Percentiles rank a stretch among this genome's conserved stretches.
These are phyloP conservation scores for Bursaphelenchus okinawaensis DNA, from an alignment of 2,888 invertebrate genomes.

Conservation along the genomic window DNA sequence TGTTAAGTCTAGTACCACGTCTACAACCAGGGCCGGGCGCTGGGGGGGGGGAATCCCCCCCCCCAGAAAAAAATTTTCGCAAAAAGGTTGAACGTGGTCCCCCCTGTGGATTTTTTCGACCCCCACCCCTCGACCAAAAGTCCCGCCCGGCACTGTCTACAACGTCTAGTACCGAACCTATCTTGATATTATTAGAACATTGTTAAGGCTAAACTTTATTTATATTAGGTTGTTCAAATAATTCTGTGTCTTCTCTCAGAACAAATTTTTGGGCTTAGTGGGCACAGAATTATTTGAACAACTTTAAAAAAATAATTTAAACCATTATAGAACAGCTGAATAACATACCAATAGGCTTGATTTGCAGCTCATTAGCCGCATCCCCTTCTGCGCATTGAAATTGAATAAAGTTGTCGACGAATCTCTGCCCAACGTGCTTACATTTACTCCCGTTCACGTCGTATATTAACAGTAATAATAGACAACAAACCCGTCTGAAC, in stretches of 20 bases:
- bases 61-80: too few relatives aligned
- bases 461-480: slow-evolving; percentile 1
- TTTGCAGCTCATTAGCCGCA: not conserved
- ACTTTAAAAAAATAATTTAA: not conserved
- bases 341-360: slow-evolving; percentile 14
- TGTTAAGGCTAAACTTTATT: too few relatives aligned
- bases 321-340: not conserved
- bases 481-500: not conserved
- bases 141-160: too few relatives aligned
- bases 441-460: slow-evolving; percentile 8
- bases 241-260: not conserved
- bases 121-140: too few relatives aligned
- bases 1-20: too few relatives aligned
- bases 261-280: not conserved
- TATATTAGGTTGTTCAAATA: too few relatives aligned
- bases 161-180: too few relatives aligned
- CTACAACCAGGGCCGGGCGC: too few relatives aligned
- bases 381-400: slow-evolving; percentile 23
- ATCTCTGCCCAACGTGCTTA: slow-evolving; percentile 21
- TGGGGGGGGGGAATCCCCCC: too few relatives aligned
- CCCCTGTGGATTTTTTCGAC: too few relatives aligned
- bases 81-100: too few relatives aligned
- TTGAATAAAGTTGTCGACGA: slow-evolving; percentile 29
- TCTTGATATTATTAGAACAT: too few relatives aligned
- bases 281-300: not conserved